Evolutionary conservation across 2,888 invertebrate species (phyloP).

Genomic region (Amphipyra berbera): DNA sequence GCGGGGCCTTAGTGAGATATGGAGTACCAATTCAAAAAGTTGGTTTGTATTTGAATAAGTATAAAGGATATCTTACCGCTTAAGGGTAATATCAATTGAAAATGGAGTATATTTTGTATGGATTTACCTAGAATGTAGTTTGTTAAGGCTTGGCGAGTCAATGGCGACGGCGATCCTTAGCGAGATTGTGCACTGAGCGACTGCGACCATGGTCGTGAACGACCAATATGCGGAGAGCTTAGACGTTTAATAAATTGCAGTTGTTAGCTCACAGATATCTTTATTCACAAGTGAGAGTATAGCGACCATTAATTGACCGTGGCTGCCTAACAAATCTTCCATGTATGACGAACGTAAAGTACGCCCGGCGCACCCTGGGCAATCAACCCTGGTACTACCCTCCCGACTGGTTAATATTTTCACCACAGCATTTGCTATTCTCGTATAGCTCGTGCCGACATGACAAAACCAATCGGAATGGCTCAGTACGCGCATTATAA

Average conservation of each 20-base stretch:
- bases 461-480: too few relatives aligned
- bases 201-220: not conserved
- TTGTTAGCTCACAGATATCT: too few relatives aligned
- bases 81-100: slow-evolving; percentile 9
- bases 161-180: not conserved
- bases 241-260: not conserved
- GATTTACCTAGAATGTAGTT: slow-evolving; percentile 32
- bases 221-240: not conserved
- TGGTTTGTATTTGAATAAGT: not conserved
- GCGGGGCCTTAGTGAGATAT: not conserved
- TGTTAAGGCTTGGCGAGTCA: not conserved
- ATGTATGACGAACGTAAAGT: too few relatives aligned
- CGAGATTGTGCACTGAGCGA: not conserved
- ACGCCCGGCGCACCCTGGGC: too few relatives aligned
- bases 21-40: not conserved
- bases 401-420: too few relatives aligned
- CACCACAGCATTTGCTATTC: too few relatives aligned
- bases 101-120: slow-evolving; percentile 45
- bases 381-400: too few relatives aligned
- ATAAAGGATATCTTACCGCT: slow-evolving; percentile 9
- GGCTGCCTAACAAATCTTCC: too few relatives aligned
- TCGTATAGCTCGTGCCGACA: too few relatives aligned
- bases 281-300: too few relatives aligned
- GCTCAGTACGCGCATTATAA: too few relatives aligned
- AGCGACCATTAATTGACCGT: too few relatives aligned